Base-by-base conservation (phyloP, 2,797 vertebrate species). In the Argyrosomus regius region DNA sequence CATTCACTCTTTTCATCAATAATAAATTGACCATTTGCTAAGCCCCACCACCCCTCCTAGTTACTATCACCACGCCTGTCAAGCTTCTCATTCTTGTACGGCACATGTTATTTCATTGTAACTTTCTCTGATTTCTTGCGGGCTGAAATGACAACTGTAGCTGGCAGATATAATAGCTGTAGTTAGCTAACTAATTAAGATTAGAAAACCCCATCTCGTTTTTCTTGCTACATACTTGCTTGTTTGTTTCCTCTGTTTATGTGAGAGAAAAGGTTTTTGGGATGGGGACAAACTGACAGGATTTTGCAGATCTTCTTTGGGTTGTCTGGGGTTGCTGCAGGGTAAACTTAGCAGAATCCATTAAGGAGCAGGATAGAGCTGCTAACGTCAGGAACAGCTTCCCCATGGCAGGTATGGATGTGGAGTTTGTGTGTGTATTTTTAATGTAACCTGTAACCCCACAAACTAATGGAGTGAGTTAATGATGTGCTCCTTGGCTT, bases 321-420 rank as follows among this genome's bases (percentile, higher is more conserved):
- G 11, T 50, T 57, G 39, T 7, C 54, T 28, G 17, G 0, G 3
- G n/a, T 43, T n/a, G 43, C 28, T 49, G 22, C 1, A 3, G 9
- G 45, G 48, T 76, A 46, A 75, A 50, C 46, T 20, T 26, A 6
- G 5, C 16, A 18, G n/a, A 70, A 62, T 77, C 41, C 35, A 54
- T 22, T 31, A n/a, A 46, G n/a, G 53, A 48, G 41, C 26, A 18
- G 31, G 24, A 20, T 7, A 39, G 46, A 67, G n/a, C 11, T 50
- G 45, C 16, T 61, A 50, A 60, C 12, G 3, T 58, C 43, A 31
- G 64, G 3, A 20, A 4, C 3, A 14, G n/a, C 12, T 65, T n/a
- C 5, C 2, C 41, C 46, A 3, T 5, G n/a, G 20, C 3, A 14
- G 6, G 5, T 26, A 5, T 39, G 60, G 22, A 28, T 53, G 57